Percentiles rank a stretch among this genome's conserved stretches.
Evolutionary conservation across 2,797 vertebrate species (phyloP).

Genomic region (Dicrostonyx torquatus): DNA sequence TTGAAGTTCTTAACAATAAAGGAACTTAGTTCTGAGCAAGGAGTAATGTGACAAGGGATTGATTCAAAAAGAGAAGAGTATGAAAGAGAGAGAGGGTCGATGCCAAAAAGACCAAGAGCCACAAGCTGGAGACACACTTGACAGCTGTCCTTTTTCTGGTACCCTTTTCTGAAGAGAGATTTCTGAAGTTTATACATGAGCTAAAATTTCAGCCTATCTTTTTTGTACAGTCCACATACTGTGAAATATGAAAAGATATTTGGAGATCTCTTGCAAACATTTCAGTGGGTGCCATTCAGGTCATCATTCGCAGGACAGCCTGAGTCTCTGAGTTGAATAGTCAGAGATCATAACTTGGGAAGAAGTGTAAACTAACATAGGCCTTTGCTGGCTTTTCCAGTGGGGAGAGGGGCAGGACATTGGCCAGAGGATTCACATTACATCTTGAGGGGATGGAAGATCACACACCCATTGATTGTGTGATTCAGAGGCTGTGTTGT

Average conservation of each 20-base stretch:
- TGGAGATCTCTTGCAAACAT: constrained; percentile 31
- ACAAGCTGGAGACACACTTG: background rate
- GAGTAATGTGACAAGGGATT: background rate
- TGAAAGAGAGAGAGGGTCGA: background rate
- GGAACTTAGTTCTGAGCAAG: background rate
- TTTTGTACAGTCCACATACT: too few species aligned
- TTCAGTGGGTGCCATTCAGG: constrained; percentile 28
- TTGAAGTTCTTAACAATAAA: background rate
- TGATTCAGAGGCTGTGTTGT: background rate
- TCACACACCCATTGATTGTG: rapidly evolving
- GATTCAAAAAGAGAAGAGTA: background rate
- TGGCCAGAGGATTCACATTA: too few species aligned
- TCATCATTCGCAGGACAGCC: background rate
- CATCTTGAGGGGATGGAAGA: background rate
- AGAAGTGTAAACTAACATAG: background rate
- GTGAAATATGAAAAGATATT: background rate
- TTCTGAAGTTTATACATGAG: background rate
- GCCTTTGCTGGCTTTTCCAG: background rate
- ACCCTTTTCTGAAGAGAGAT: background rate
- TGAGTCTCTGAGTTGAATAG: background rate
- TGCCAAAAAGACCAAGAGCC: background rate
- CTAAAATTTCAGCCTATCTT: background rate
- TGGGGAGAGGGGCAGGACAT: rapidly evolving
- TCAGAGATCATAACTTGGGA: background rate
- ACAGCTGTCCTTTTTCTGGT: background rate